Conservation (phyloP, 2,888 invertebrate species). For the Sepioteuthis lessoniana region DNA sequence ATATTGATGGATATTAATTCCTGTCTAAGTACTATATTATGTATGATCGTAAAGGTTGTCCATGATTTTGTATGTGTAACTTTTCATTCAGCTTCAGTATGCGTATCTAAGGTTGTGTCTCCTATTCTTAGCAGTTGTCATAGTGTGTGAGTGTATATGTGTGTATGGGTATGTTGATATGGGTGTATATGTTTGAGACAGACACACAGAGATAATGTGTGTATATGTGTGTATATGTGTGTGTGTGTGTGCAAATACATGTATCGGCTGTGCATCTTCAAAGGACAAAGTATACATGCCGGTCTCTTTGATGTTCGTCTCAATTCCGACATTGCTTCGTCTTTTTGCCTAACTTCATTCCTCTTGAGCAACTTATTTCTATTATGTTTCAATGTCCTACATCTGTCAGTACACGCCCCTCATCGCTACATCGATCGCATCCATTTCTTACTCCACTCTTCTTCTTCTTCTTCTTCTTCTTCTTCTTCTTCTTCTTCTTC, state of each 20-base stretch:
- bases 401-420: background rate
- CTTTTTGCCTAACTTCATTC: background rate
- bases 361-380: slow-evolving; percentile 17
- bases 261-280: background rate
- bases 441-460: background rate
- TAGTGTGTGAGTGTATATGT: background rate
- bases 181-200: no score
- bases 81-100: no score
- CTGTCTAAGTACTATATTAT: no score
- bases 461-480: slow-evolving; percentile 33
- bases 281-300: background rate
- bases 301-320: background rate
- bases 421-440: background rate
- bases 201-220: background rate
- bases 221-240: background rate
- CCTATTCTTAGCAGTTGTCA: no score
- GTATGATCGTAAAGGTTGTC: no score
- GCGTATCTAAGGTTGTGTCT: no score
- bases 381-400: background rate
- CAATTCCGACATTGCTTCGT: background rate
- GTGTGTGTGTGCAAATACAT: background rate
- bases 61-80: no score
- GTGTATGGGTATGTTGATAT: background rate
- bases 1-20: no score
- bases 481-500: background rate